These are phyloP conservation scores for Melanocharis versteri DNA, from an alignment of 2,113 vertebrate genomes.

Conservation along the genomic window DNA sequence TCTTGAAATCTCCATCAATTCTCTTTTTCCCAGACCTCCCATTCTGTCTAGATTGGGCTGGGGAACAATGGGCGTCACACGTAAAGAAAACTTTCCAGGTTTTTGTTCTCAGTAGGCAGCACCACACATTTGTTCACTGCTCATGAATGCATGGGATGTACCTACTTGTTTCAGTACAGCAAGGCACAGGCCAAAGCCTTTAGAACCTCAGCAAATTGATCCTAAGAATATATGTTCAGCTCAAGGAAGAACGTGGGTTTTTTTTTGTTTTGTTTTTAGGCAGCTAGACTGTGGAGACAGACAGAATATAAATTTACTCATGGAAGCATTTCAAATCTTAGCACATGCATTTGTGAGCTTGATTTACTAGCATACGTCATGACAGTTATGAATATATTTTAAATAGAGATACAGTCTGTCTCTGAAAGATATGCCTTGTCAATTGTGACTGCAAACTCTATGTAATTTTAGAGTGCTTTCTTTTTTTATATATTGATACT, in stretches of 20 bases:
- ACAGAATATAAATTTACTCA: neutral
- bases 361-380: neutral
- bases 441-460: neutral
- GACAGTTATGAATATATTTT: neutral
- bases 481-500: neutral
- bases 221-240: neutral
- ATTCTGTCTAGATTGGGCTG: neutral
- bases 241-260: neutral
- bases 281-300: neutral
- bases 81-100: neutral
- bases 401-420: neutral
- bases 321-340: neutral
- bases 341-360: neutral
- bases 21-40: neutral
- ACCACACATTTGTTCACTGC: neutral
- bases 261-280: neutral
- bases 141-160: rapidly evolving
- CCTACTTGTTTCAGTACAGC: neutral
- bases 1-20: neutral
- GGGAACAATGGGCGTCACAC: neutral
- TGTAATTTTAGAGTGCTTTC: neutral
- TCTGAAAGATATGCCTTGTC: neutral
- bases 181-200: neutral
- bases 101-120: neutral
- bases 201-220: neutral